Evolutionary conservation across 2,888 invertebrate species (phyloP), one percentile per base, ranked within the genome.

Genomic region (Leucania comma): DNA sequence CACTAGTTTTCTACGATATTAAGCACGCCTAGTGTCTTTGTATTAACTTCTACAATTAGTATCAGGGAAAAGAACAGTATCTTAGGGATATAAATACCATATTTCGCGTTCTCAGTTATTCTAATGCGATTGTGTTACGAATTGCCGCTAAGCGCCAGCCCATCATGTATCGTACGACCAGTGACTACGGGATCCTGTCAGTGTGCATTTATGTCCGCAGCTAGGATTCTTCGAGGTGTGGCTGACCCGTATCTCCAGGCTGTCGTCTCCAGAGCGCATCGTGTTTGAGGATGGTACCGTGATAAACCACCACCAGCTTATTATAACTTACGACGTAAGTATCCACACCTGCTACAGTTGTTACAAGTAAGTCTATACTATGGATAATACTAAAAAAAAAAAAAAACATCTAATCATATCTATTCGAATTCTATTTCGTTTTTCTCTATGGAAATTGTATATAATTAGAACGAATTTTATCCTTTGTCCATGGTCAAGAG

Each of bases 181-280:
- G 50, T 75, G 9, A 62, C 29, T 14, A 66, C 73, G 71, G 71
- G 70, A 72, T 57, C 75, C 80, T 88, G 87, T 82, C 82, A 88
- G 80, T 86, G 80, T 84, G 59, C 38, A 64, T 87, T 72, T 71
- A 54, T 89, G 81, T 90, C 86, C 86, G 48, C 93, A 96, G 96
- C 88, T 93, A 90, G 99, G 99, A 76, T 99, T 99, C 96, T 99
- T 99, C 93, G 99, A 99, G 95, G 97, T 99, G 78, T 99, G 99
- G 99, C 96, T 99, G 82, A 97, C 98, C 60, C 98, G 99, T 88
- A 97, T 98, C 79, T 97, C 98, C 14, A 97, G 98, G 80, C 97
- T 98, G 94, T 98, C 98, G 54, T 97, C 97, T 51, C 97, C 97
- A 73, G 96, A 97, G 63, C 97, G 97, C 82, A 96, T 99, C 91